A percentile compares a stretch with the other conserved stretches of the same genome.
Evolutionary conservation across 2,797 vertebrate species (phyloP).

Genomic region (Sebastiscus tertius): DNA sequence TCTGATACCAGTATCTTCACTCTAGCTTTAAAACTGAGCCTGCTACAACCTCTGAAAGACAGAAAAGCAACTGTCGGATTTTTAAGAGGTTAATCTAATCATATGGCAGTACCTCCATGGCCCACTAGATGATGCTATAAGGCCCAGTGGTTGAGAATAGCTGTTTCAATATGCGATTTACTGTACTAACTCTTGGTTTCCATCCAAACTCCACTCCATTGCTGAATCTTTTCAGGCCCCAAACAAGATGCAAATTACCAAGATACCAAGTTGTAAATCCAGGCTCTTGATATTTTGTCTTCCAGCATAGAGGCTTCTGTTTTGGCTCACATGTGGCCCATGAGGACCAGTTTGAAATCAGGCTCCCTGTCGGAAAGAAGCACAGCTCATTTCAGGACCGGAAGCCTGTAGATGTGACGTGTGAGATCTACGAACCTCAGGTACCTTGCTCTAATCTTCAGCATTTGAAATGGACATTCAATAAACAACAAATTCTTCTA

Average conservation of each 20-base stretch:
- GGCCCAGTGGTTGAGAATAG: too few species aligned
- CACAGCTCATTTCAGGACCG: not conserved
- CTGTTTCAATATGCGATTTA: not conserved
- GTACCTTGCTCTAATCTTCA: slow-evolving; percentile 37
- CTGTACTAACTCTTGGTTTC: not conserved
- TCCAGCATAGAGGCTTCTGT: slow-evolving; percentile 76
- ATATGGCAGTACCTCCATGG: too few species aligned
- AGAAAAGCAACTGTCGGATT: too few species aligned
- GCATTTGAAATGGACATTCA: not conserved
- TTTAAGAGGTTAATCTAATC: too few species aligned
- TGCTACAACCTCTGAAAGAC: too few species aligned
- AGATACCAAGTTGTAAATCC: not conserved
- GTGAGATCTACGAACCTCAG: slow-evolving; percentile 77
- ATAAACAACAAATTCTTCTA: not conserved
- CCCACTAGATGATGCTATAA: too few species aligned
- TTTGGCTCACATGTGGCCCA: slow-evolving; percentile 54
- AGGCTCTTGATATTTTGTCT: not conserved
- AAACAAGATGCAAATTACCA: not conserved
- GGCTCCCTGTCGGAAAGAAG: slow-evolving; percentile 29
- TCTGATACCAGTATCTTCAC: too few species aligned
- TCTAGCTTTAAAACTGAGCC: too few species aligned
- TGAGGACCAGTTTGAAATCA: slow-evolving; percentile 50
- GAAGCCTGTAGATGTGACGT: slow-evolving; percentile 59
- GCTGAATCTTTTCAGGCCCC: not conserved
- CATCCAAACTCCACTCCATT: not conserved